Conservation (phyloP, 2,113 vertebrate species). For the Murina feae region DNA sequence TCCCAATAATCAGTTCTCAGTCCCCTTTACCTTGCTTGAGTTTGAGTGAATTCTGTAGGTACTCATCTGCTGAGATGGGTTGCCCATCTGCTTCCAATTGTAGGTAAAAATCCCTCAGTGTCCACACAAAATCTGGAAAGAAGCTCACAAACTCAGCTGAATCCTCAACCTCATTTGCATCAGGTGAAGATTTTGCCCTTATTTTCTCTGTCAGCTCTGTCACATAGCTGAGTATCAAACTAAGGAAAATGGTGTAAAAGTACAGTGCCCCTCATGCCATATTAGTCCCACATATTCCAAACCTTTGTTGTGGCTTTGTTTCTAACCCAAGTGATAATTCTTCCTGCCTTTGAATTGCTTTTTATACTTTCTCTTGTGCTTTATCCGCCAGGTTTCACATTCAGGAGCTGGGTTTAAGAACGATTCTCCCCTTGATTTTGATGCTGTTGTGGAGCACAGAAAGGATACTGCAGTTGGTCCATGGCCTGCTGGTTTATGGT, state of each 20-base stretch:
- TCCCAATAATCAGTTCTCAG: not conserved
- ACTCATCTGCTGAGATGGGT: slow-evolving; percentile 61
- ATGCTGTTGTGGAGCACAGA: not conserved
- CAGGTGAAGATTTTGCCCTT: slow-evolving; percentile 41
- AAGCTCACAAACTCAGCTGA: slow-evolving; percentile 66
- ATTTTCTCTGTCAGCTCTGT: slow-evolving; percentile 66
- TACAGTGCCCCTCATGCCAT: fast-evolving
- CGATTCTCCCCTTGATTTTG: not conserved
- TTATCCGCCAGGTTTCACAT: not conserved
- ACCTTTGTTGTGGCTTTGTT: not conserved
- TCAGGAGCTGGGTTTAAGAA: not conserved
- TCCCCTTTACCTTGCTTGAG: slow-evolving; percentile 59
- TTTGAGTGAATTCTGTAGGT: slow-evolving; percentile 71
- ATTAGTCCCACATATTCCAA: not conserved
- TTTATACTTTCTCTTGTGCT: not conserved
- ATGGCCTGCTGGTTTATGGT: slow-evolving; percentile 71
- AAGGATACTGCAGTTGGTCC: slow-evolving; percentile 78
- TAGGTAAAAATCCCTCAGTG: slow-evolving; percentile 74
- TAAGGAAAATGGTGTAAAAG: slow-evolving; percentile 26
- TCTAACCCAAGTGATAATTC: not conserved
- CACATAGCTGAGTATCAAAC: slow-evolving; percentile 68
- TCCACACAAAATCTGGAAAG: slow-evolving; percentile 79
- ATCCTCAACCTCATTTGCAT: not conserved
- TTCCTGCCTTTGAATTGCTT: not conserved
- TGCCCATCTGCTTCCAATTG: slow-evolving; percentile 49